phyloP scores from a whole-genome alignment of 2,113 vertebrate species.

The Melanocharis versteri region DNA sequence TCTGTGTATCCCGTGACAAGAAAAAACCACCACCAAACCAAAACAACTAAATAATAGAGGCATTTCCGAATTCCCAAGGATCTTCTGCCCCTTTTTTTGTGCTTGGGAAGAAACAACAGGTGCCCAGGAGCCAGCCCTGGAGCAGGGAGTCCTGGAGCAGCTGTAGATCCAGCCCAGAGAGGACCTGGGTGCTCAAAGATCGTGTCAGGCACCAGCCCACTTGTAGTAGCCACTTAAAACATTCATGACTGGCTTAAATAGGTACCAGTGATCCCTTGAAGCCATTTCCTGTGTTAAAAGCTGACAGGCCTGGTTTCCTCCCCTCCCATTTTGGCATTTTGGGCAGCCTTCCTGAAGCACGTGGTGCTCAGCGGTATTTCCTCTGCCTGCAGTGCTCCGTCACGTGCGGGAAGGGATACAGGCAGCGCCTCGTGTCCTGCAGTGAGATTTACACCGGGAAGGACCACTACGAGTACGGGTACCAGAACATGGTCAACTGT shows the following conservation, averaged over 20 bases:
- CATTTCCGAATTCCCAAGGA: not conserved
- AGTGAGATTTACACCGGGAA: slow-evolving; percentile 90
- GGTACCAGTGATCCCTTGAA: not conserved
- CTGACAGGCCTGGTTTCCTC: not conserved
- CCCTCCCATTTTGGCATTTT: not conserved
- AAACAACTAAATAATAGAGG: not conserved
- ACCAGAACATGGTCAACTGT: slow-evolving; percentile 86
- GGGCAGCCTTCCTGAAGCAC: not conserved
- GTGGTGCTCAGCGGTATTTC: rapidly evolving
- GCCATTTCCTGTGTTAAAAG: not conserved
- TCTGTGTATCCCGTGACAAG: not conserved
- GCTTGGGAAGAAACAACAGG: not conserved
- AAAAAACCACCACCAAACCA: not conserved
- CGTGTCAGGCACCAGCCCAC: not conserved
- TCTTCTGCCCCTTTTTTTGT: not conserved
- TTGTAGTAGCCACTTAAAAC: not conserved
- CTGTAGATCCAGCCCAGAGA: not conserved
- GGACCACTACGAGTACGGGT: slow-evolving; percentile 91
- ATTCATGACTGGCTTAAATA: not conserved
- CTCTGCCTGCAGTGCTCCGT: slow-evolving; percentile 84
- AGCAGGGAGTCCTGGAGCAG: not conserved
- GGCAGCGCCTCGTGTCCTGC: slow-evolving; percentile 90
- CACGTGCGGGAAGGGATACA: slow-evolving; percentile 91
- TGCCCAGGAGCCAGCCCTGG: not conserved
- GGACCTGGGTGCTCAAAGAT: not conserved